These are phyloP conservation scores for Andrena hattorfiana DNA, from an alignment of 2,888 invertebrate species.

Conservation along the genomic window DNA sequence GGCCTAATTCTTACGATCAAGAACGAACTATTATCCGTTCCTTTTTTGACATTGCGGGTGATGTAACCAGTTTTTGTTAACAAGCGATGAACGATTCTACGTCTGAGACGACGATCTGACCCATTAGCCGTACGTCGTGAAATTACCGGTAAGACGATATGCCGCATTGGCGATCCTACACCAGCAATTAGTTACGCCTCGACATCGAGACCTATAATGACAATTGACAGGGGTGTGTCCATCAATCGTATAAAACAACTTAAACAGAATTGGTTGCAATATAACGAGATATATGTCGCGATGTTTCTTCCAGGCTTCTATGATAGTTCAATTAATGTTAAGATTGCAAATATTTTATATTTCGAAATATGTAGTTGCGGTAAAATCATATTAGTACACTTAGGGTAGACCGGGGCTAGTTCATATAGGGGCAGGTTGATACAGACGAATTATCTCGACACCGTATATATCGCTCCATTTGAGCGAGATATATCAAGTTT, in stretches of 20 bases:
- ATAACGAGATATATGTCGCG: conserved; percentile 12
- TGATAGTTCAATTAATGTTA: neutral
- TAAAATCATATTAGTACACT: neutral
- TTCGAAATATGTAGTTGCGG: neutral
- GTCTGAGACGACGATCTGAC: conserved; percentile 59
- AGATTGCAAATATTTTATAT: neutral
- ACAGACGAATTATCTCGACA: too few relatives aligned
- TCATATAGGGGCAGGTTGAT: too few relatives aligned
- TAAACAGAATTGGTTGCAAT: conserved; percentile 47
- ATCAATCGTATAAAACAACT: conserved; percentile 43
- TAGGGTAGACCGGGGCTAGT: too few relatives aligned
- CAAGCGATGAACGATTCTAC: conserved; percentile 32
- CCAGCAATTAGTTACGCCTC: conserved; percentile 81
- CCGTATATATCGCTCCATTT: too few relatives aligned
- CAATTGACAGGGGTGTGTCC: conserved; percentile 75
- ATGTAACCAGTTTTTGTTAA: conserved; percentile 34
- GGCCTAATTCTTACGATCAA: conserved; percentile 31
- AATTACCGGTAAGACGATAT: conserved; percentile 76
- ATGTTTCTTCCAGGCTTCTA: neutral
- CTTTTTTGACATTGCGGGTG: conserved; percentile 32
- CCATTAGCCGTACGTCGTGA: conserved; percentile 64
- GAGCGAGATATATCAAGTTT: too few relatives aligned
- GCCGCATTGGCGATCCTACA: conserved; percentile 64
- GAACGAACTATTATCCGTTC: conserved; percentile 2
- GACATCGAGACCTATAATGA: conserved; percentile 77